These are phyloP conservation scores for Cynaeus angustus DNA, from an alignment of 2,888 invertebrate species.

Conservation along the genomic window DNA sequence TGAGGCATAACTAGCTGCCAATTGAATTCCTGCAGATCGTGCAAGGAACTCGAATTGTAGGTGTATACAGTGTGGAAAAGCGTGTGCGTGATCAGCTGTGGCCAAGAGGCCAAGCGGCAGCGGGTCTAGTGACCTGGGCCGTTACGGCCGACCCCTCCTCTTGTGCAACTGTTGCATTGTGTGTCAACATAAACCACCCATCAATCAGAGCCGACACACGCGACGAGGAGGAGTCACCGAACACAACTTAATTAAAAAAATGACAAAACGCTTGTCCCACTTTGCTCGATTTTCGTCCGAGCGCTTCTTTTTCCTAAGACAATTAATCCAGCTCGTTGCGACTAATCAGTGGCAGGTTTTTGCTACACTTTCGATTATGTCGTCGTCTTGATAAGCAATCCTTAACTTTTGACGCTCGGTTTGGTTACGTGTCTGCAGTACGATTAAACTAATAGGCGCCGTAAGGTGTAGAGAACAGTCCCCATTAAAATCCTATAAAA, in stretches of 20 bases:
- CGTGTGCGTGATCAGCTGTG: slow-evolving; percentile 67
- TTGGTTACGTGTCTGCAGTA: too few relatives aligned
- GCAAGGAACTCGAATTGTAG: slow-evolving; percentile 60
- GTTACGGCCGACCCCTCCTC: slow-evolving; percentile 65
- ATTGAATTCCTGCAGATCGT: slow-evolving; percentile 58
- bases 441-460: slow-evolving; percentile 29
- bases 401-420: too few relatives aligned
- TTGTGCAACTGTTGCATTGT: slow-evolving; percentile 66
- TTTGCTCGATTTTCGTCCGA: too few relatives aligned
- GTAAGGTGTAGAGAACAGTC: slow-evolving; percentile 28
- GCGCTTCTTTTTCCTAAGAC: too few relatives aligned
- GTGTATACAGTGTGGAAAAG: slow-evolving; percentile 54
- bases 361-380: too few relatives aligned
- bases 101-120: slow-evolving; percentile 57
- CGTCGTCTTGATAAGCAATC: too few relatives aligned
- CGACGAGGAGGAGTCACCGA: slow-evolving; percentile 16
- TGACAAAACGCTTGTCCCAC: too few relatives aligned
- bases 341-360: too few relatives aligned
- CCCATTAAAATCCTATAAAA: slow-evolving; percentile 37
- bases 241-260: too few relatives aligned
- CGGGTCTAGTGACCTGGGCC: slow-evolving; percentile 66
- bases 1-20: slow-evolving; percentile 57
- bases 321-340: too few relatives aligned
- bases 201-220: slow-evolving; percentile 54
- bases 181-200: slow-evolving; percentile 64